Evolutionary conservation across 2,113 vertebrate species (phyloP).

Genomic region (Elaphurus davidianus): DNA sequence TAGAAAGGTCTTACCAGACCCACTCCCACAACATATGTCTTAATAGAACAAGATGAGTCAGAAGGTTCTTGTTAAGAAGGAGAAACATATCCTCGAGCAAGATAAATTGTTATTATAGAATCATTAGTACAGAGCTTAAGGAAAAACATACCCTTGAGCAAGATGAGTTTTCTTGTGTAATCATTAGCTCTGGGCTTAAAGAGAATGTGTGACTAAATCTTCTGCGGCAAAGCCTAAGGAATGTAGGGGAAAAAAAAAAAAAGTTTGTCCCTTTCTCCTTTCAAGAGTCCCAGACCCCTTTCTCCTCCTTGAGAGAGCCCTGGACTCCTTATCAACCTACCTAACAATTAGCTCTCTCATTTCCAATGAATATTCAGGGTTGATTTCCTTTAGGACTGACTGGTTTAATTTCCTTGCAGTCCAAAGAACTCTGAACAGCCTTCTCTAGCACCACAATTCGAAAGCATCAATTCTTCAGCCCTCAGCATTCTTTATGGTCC

Average conservation of each 20-base stretch:
- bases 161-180: neutral
- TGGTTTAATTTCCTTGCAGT: neutral
- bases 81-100: neutral
- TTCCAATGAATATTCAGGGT: neutral
- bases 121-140: neutral
- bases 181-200: neutral
- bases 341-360: neutral
- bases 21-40: neutral
- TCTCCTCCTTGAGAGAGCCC: neutral
- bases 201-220: neutral
- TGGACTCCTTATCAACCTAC: neutral
- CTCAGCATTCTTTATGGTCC: neutral
- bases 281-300: neutral
- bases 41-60: neutral
- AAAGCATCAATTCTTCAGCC: neutral
- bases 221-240: neutral
- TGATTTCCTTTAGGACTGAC: neutral
- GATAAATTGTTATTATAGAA: neutral
- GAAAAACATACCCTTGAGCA: neutral
- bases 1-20: neutral
- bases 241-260: neutral
- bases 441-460: neutral
- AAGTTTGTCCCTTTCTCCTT: neutral
- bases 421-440: neutral
- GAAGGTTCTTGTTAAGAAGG: neutral